Percentiles rank a stretch among this genome's conserved stretches.
Evolutionary conservation across 2,113 vertebrate species (phyloP).

Genomic region (Myotis davidii): DNA sequence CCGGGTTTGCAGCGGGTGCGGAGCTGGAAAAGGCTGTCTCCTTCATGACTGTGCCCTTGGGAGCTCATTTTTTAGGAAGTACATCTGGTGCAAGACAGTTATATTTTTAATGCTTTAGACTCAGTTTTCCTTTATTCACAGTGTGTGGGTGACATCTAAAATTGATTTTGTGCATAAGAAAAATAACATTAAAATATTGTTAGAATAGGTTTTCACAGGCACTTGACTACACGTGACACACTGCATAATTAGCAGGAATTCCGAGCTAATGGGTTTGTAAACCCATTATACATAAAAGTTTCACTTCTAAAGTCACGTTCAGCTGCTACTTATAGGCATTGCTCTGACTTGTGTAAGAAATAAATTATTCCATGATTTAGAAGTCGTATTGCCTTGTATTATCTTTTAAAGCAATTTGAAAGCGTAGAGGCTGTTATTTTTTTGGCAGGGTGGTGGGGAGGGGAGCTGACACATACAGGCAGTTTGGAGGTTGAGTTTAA

Average conservation of each 20-base stretch:
- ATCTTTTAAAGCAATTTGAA: neutral
- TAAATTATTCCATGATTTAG: neutral
- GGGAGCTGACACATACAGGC: neutral
- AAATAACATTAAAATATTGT: constrained; percentile 57
- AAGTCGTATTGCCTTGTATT: neutral
- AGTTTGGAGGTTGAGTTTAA: neutral
- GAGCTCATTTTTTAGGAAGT: constrained; percentile 21
- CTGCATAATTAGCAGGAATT: constrained; percentile 57
- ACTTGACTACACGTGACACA: constrained; percentile 38
- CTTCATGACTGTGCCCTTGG: neutral
- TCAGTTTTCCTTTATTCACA: constrained; percentile 59
- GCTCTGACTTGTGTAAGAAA: constrained; percentile 21
- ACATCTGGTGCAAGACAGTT: neutral
- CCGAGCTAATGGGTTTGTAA: constrained; percentile 61
- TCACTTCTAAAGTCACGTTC: constrained; percentile 45
- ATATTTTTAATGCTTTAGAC: neutral
- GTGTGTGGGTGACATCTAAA: constrained; percentile 59
- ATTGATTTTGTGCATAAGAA: constrained; percentile 52
- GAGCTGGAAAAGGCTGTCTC: neutral
- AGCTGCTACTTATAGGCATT: neutral
- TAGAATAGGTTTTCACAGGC: constrained; percentile 63
- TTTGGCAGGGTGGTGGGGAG: neutral
- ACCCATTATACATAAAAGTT: neutral
- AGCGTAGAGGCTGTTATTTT: neutral
- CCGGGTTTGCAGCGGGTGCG: neutral